Conservation (phyloP, 2,888 invertebrate genomes). For the Amaurobius ferox region DNA sequence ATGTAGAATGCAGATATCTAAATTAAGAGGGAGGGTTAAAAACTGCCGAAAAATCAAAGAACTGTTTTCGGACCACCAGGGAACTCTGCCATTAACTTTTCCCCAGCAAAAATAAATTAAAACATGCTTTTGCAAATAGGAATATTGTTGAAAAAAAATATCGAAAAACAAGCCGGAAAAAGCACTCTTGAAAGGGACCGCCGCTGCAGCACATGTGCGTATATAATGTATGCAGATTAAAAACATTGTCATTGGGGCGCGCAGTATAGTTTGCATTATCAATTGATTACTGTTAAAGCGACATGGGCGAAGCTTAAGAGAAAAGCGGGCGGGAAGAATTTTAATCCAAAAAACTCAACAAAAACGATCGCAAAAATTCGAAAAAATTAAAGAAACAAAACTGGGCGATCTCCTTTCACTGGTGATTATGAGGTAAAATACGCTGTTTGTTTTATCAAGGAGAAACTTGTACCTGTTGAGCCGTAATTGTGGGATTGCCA, state of each 20-base stretch:
- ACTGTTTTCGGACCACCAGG: conserved; percentile 39
- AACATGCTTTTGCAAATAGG: conserved; percentile 64
- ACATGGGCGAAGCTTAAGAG: neutral
- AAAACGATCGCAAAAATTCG: conserved; percentile 58
- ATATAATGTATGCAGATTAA: conserved; percentile 71
- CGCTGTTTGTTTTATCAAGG: conserved; percentile 67
- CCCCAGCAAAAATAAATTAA: conserved; percentile 58
- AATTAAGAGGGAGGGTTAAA: conserved; percentile 38
- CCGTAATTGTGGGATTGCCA: conserved; percentile 71
- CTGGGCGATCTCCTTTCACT: conserved; percentile 3
- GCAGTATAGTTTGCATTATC: conserved; percentile 72
- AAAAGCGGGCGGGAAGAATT: neutral
- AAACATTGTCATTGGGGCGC: conserved; percentile 65
- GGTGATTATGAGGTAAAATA: conserved; percentile 14
- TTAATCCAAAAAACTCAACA: conserved; percentile 37
- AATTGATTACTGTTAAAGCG: conserved; percentile 65
- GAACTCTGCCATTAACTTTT: conserved; percentile 50
- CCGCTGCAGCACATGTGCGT: neutral
- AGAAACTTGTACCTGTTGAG: conserved; percentile 69
- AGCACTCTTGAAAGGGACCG: conserved; percentile 20
- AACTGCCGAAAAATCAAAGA: conserved; percentile 58
- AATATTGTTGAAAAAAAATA: neutral
- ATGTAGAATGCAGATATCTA: conserved; percentile 26
- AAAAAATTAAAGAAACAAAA: conserved; percentile 38
- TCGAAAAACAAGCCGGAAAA: conserved; percentile 31